Conservation (phyloP, 2,888 invertebrate genomes). For the Conomelus anceps region DNA sequence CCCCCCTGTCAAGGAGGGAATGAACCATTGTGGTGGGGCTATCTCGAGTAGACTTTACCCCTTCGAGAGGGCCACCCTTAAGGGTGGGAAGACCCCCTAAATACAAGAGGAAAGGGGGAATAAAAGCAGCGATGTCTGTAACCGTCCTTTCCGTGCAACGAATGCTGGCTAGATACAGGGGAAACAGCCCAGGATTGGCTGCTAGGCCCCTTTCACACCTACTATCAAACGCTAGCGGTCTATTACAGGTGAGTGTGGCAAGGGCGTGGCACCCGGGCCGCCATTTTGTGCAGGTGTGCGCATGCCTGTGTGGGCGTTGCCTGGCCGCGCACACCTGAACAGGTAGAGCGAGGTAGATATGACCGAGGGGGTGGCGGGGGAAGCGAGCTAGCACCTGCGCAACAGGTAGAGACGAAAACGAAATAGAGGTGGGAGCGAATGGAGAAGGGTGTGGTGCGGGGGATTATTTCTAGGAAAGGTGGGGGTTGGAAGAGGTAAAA, state of each 20-base stretch:
- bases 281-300: slow-evolving; percentile 29
- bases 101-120: no score
- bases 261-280: slow-evolving; percentile 16
- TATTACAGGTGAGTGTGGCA: background rate
- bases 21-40: no score
- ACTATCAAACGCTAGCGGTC: no score
- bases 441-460: background rate
- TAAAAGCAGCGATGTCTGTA: no score
- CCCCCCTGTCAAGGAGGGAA: no score
- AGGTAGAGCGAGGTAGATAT: slow-evolving; percentile 29
- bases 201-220: no score
- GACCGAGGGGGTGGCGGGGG: slow-evolving; percentile 23
- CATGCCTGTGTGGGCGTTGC: slow-evolving; percentile 17
- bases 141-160: no score
- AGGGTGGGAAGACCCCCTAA: no score
- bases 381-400: background rate
- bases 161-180: no score
- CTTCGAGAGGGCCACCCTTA: no score
- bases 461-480: background rate
- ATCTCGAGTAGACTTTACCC: no score
- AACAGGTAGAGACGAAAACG: background rate
- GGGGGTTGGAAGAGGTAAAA: background rate
- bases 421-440: background rate
- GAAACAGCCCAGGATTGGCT: no score
- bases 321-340: background rate